Percentiles rank a stretch among this genome's conserved stretches.
These are phyloP conservation scores for Halocynthia aurantium DNA, from an alignment of 23 tunicate species.

Conservation along the genomic window DNA sequence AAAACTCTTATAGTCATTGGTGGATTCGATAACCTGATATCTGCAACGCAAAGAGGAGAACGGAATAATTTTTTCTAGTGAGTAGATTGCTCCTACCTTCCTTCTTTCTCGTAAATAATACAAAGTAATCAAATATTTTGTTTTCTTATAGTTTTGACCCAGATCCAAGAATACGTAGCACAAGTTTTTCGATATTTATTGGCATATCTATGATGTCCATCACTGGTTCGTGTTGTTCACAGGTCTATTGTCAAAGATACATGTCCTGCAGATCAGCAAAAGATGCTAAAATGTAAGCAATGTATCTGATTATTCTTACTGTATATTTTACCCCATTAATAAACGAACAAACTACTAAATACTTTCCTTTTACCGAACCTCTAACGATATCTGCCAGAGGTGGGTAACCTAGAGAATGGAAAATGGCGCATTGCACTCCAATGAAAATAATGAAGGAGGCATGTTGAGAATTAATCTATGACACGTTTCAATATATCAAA, in stretches of 20 bases:
- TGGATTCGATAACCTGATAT: constrained; percentile 10
- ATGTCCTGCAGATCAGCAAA: constrained; percentile 19
- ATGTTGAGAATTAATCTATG: too few relatives aligned
- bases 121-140: background rate
- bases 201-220: background rate
- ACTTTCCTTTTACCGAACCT: too few relatives aligned
- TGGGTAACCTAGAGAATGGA: too few relatives aligned
- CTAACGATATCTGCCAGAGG: too few relatives aligned
- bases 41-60: constrained; percentile 19
- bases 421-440: too few relatives aligned
- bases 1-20: constrained; percentile 1
- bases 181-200: background rate
- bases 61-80: constrained; percentile 31
- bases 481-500: too few relatives aligned
- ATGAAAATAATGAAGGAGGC: too few relatives aligned
- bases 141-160: constrained; percentile 11
- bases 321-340: too few relatives aligned
- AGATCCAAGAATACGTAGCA: constrained; percentile 17
- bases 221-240: background rate
- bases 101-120: background rate
- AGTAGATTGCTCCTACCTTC: background rate
- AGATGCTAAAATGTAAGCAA: constrained; percentile 17
- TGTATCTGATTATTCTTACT: background rate
- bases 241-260: constrained; percentile 13
- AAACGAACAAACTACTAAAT: too few relatives aligned